Evolutionary conservation across 2,113 vertebrate species (phyloP).

Genomic region (Aleadryas rufinucha): DNA sequence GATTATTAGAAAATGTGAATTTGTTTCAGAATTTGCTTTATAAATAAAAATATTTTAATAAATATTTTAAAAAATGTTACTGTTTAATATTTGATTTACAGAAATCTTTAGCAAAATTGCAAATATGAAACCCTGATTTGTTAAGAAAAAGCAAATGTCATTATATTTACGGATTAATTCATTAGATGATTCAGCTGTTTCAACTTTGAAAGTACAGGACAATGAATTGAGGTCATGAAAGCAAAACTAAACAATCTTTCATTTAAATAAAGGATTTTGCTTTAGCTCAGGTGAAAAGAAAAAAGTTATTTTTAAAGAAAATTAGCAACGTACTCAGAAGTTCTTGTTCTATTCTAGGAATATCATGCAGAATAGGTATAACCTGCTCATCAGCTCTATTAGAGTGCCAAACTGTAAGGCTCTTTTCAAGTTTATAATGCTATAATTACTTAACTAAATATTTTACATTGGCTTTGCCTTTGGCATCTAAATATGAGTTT

Average conservation of each 20-base stretch:
- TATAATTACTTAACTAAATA: not conserved
- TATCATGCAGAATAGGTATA: not conserved
- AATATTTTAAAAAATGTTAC: not conserved
- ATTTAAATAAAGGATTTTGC: not conserved
- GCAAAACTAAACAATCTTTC: not conserved
- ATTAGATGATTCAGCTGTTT: not conserved
- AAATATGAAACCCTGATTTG: not conserved
- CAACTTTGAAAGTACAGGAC: not conserved
- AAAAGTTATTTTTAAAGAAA: not conserved
- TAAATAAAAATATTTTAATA: not conserved
- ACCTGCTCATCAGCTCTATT: not conserved
- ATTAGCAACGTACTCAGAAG: not conserved
- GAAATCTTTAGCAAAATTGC: not conserved
- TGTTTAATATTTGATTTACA: not conserved
- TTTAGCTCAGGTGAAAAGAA: not conserved
- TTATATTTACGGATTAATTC: not conserved
- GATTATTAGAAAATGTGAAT: not conserved
- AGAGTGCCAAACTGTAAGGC: not conserved
- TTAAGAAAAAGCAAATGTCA: not conserved
- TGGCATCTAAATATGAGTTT: not conserved
- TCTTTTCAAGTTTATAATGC: not conserved
- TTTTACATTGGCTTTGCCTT: not conserved
- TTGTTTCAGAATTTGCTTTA: not conserved
- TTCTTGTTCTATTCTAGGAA: not conserved
- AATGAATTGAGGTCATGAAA: not conserved